Evolutionary conservation across 1,140 invertebrate genomes (phyloP).

Genomic region (Drosophila pruinosa): DNA sequence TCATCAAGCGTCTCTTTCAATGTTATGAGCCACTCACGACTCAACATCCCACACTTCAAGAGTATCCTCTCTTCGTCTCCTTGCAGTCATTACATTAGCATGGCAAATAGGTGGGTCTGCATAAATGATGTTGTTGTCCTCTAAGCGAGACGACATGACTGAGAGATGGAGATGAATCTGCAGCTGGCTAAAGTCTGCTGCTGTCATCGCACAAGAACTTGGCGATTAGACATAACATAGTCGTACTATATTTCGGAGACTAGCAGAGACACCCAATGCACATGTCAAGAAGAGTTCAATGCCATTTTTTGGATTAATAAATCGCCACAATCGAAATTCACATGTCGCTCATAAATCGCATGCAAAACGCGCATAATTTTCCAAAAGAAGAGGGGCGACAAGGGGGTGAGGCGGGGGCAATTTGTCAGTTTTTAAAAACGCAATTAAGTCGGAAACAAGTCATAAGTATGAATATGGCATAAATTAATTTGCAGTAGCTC

Average conservation of each 20-base stretch:
- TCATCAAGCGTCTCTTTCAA: slow-evolving; percentile 44
- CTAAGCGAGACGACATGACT: slow-evolving; percentile 1
- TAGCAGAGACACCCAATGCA: background rate
- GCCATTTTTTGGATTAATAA: slow-evolving; percentile 28
- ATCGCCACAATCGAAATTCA: slow-evolving; percentile 26
- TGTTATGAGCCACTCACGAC: slow-evolving; percentile 69
- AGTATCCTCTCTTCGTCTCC: background rate
- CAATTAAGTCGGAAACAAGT: slow-evolving; percentile 63
- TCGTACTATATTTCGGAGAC: background rate
- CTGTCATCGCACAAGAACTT: slow-evolving; percentile 3
- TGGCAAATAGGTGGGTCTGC: slow-evolving; percentile 25
- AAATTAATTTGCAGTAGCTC: slow-evolving; percentile 73
- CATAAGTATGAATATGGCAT: slow-evolving; percentile 52
- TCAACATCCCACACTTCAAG: slow-evolving; percentile 47
- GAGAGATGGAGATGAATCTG: slow-evolving; percentile 10
- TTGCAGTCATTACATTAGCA: slow-evolving; percentile 43
- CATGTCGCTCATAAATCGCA: slow-evolving; percentile 60
- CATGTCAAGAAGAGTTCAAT: slow-evolving; percentile 47
- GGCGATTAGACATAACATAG: background rate
- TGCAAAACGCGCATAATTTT: slow-evolving; percentile 65
- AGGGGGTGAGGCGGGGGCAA: background rate
- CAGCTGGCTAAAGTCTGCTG: too few species aligned
- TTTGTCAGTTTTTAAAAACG: slow-evolving; percentile 51
- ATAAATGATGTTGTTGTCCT: slow-evolving; percentile 1
- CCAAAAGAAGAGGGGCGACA: background rate